These are phyloP conservation scores for Rhabdomys dilectus DNA, from an alignment of 2,113 vertebrate species.

Conservation along the genomic window DNA sequence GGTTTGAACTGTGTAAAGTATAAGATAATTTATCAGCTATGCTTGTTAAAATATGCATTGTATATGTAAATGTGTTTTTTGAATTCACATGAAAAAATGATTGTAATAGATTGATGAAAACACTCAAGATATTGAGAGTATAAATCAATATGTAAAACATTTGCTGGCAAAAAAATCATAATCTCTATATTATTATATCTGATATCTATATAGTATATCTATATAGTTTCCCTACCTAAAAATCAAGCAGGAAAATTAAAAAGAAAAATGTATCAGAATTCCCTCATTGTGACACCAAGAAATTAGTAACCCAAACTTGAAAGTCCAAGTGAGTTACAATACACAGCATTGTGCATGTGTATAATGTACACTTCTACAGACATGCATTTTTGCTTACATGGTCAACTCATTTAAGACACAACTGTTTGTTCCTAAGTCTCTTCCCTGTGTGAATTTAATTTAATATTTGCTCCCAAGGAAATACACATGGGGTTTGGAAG, in stretches of 20 bases:
- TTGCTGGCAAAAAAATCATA: neutral
- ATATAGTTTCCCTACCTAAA: neutral
- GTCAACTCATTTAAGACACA: neutral
- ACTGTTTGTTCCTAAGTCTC: neutral
- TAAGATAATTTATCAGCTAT: slow-evolving; percentile 44
- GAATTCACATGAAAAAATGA: slow-evolving; percentile 32
- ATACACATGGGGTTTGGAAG: neutral
- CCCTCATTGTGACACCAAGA: neutral
- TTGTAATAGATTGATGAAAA: neutral
- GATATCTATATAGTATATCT: neutral
- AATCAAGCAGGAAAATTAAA: neutral
- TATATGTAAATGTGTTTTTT: slow-evolving; percentile 34
- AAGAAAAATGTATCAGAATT: neutral
- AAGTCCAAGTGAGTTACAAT: neutral
- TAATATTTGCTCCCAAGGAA: neutral
- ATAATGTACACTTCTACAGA: neutral
- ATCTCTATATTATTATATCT: neutral
- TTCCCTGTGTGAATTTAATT: neutral
- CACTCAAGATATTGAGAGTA: neutral
- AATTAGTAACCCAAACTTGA: neutral
- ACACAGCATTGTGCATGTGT: neutral
- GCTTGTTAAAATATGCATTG: slow-evolving; percentile 38
- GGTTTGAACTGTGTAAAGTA: slow-evolving; percentile 45
- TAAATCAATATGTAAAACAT: slow-evolving; percentile 33
- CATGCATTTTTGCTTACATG: neutral